These are phyloP conservation scores for Tipula lateralis DNA, from an alignment of 2,888 invertebrate genomes.

Conservation along the genomic window DNA sequence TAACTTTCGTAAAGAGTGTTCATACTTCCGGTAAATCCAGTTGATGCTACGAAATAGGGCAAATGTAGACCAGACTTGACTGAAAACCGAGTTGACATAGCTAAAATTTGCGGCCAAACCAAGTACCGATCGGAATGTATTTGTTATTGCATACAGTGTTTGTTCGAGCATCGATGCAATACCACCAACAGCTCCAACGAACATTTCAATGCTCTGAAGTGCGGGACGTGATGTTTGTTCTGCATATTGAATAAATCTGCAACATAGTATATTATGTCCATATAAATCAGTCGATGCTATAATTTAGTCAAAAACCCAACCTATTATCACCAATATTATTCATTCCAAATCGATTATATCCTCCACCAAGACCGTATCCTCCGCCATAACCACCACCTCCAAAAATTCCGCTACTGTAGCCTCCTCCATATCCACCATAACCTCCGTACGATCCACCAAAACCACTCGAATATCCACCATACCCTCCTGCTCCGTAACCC, in stretches of 20 bases:
- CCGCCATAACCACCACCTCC: slow-evolving; percentile 34
- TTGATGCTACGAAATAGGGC: slow-evolving; percentile 73
- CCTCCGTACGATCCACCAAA: slow-evolving; percentile 34
- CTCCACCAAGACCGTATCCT: slow-evolving; percentile 40
- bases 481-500: slow-evolving; percentile 32
- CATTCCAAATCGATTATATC: slow-evolving; percentile 39
- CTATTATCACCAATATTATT: slow-evolving; percentile 45
- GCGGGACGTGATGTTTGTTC: slow-evolving; percentile 89
- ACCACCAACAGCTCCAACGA: slow-evolving; percentile 87
- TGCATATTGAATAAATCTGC: slow-evolving; percentile 76
- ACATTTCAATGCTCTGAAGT: slow-evolving; percentile 89
- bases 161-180: slow-evolving; percentile 96
- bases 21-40: slow-evolving; percentile 69
- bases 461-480: slow-evolving; percentile 39
- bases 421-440: slow-evolving; percentile 41
- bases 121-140: slow-evolving; percentile 90
- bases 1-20: not conserved
- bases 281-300: no score
- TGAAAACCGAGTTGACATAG: slow-evolving; percentile 72
- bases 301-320: not conserved
- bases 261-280: not conserved
- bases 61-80: slow-evolving; percentile 82
- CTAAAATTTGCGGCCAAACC: slow-evolving; percentile 96
- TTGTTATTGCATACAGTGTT: slow-evolving; percentile 91
- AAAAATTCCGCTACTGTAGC: slow-evolving; percentile 37